Base-by-base conservation (phyloP, 1,140 invertebrate genomes). In the Drosophila ironensis region DNA sequence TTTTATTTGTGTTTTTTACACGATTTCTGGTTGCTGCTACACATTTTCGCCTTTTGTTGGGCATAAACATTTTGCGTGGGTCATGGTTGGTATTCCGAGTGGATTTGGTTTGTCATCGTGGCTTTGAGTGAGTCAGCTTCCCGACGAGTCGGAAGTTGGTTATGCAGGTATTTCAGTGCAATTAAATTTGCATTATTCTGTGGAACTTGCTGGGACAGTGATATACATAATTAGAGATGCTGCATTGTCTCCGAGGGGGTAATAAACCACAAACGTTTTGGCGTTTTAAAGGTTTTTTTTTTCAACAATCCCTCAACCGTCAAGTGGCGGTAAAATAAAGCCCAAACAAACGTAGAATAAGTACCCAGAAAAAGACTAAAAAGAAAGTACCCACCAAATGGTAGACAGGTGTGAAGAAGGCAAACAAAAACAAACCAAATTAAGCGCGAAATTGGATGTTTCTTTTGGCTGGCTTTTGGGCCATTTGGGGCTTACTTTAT, bases 391-490 rank as follows among this genome's bases (percentile, higher is more conserved):
- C n/a, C n/a, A n/a, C n/a, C n/a, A n/a, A n/a, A n/a, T n/a, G n/a
- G n/a, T n/a, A 57, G 40, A 38, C 20, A 53, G 41, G 24, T 40
- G 30, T 33, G 16, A 19, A 33, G 28, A 47, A 33, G n/a, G n/a
- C 9, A 30, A 63, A 72, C 40, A 19, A 28, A 38, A 56, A 52
- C 66, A 73, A 78, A 59, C 47, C 37, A 78, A 78, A 82, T 82
- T 84, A 84, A 64, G 63, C 72, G 77, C 59, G 59, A 84, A 82
- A 82, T 82, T 82, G 54, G 78, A 54, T 53, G 45, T 45, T 61
- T 51, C 47, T 51, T 40, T 28, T 25, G 20, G 41, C 24, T 54
- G n/a, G 8, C 5, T 19, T 50, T 63, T 16, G 20, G 28, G 20
- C 25, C n/a, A 30, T 28, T 38, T 54, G 16, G 20, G 20, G 14